These are phyloP conservation scores for Actinernus sp. DNA, from an alignment of 92 coral and sea anemone species.

Conservation along the genomic window DNA sequence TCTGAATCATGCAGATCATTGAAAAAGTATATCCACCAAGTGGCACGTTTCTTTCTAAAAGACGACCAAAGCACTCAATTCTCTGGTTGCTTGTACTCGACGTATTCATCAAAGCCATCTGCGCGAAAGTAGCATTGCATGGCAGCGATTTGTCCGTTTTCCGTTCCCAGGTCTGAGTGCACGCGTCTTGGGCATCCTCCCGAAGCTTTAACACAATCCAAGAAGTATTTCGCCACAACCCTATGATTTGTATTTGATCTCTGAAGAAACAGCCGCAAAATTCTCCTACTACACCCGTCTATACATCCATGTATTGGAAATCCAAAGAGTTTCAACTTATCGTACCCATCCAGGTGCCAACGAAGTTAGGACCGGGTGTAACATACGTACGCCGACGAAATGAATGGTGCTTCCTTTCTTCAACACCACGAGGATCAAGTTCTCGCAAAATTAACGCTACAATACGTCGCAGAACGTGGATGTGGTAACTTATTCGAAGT, in stretches of 20 bases:
- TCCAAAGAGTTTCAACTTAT: conserved; percentile 1
- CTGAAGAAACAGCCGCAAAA: background rate
- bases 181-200: background rate
- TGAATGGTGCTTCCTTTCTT: conserved; percentile 33
- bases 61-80: conserved; percentile 3
- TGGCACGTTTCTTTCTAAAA: background rate
- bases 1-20: background rate
- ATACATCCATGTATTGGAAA: background rate
- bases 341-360: conserved; percentile 3
- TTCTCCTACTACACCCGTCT: background rate
- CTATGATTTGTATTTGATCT: background rate
- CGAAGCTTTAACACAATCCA: background rate
- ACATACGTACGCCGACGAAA: conserved; percentile 51
- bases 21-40: conserved; percentile 2
- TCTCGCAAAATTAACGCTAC: conserved; percentile 52
- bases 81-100: background rate
- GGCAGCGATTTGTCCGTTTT: background rate
- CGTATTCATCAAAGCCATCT: background rate
- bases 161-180: background rate
- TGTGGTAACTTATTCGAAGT: conserved; percentile 47
- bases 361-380: conserved; percentile 41
- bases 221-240: background rate
- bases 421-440: conserved; percentile 51
- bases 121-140: conserved; percentile 2
- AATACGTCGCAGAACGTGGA: conserved; percentile 29